Conservation (phyloP, 2,113 vertebrate genomes). For the Lycaon pictus region DNA sequence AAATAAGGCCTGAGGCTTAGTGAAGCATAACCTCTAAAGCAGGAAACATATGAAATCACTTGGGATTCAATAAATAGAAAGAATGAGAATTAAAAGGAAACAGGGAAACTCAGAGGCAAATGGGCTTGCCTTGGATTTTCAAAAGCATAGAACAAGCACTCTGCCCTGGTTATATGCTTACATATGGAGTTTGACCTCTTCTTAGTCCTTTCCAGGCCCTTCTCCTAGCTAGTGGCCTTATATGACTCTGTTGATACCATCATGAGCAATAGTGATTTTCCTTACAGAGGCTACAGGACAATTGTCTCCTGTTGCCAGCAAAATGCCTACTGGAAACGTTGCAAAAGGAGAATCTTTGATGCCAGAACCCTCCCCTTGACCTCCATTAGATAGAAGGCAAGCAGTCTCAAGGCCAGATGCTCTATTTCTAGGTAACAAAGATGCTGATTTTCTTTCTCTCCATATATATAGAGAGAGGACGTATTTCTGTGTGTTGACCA, state of each 20-base stretch:
- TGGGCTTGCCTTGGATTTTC: slow-evolving; percentile 7
- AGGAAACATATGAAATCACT: slow-evolving; percentile 56
- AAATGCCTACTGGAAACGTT: neutral
- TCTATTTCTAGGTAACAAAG: neutral
- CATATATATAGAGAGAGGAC: neutral
- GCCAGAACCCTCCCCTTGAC: neutral
- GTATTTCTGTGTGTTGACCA: neutral
- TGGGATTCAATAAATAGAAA: slow-evolving; percentile 71
- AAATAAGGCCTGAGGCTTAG: slow-evolving; percentile 12
- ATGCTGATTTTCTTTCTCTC: neutral
- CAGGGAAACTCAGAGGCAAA: slow-evolving; percentile 53
- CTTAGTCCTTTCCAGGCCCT: neutral
- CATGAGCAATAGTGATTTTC: neutral
- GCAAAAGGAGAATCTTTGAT: neutral
- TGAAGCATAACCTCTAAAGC: slow-evolving; percentile 30
- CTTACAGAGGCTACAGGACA: neutral
- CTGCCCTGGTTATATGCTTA: neutral
- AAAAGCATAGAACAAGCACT: neutral
- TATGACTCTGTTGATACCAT: neutral
- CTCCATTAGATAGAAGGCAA: neutral
- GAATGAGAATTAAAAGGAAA: slow-evolving; percentile 51
- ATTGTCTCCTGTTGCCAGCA: neutral
- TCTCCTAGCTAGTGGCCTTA: neutral
- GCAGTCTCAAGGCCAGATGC: neutral
- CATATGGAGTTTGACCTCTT: neutral